Percentiles rank a stretch among this genome's conserved stretches.
Evolutionary conservation across 2,888 invertebrate genomes (phyloP).

Genomic region (Caradrina clavipalpis): DNA sequence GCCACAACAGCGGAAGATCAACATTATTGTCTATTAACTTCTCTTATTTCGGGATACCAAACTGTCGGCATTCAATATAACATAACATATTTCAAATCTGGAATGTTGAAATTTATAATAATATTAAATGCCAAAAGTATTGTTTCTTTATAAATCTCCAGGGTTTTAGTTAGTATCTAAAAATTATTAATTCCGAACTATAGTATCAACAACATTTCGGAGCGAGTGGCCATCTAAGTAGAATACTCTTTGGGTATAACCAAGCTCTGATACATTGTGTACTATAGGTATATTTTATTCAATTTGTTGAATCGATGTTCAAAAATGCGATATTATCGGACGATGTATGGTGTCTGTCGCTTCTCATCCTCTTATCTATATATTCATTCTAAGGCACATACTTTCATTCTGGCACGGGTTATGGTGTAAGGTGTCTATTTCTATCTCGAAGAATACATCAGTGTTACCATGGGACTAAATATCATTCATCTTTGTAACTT

Average conservation of each 20-base stretch:
- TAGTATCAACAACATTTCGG: not conserved
- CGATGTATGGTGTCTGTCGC: not conserved
- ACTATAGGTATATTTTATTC: not conserved
- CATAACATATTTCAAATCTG: too few species aligned
- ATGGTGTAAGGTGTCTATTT: constrained; percentile 18
- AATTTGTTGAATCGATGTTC: not conserved
- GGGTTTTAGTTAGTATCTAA: not conserved
- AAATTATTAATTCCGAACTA: not conserved
- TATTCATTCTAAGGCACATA: constrained; percentile 21
- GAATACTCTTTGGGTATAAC: not conserved
- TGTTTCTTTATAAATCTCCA: not conserved
- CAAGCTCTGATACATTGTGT: not conserved
- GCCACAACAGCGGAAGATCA: constrained; percentile 37
- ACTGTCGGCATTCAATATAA: not conserved
- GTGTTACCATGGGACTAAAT: not conserved
- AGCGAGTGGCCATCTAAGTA: not conserved
- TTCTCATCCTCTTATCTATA: constrained; percentile 2
- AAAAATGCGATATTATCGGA: not conserved
- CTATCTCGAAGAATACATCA: not conserved
- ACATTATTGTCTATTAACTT: constrained; percentile 31
- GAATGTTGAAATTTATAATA: too few species aligned
- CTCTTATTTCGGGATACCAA: constrained; percentile 20
- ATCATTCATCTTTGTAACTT: constrained; percentile 7
- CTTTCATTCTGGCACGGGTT: constrained; percentile 10
- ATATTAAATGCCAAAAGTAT: too few species aligned